phyloP scores from a whole-genome alignment of 2,113 vertebrate genomes.

The Pardalotus punctatus region DNA sequence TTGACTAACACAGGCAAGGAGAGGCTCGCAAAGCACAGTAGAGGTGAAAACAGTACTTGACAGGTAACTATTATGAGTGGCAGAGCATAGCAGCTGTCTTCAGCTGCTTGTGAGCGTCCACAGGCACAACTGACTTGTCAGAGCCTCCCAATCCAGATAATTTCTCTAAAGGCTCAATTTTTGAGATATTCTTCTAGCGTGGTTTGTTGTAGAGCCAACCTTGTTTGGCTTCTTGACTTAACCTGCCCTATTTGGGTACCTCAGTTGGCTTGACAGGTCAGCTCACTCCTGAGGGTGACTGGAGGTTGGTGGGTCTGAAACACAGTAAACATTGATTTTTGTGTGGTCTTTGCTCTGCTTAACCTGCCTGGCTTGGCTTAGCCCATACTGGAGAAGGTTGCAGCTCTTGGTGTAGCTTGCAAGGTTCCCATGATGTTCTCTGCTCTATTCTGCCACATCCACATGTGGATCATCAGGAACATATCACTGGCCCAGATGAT shows the following conservation, averaged over 20 bases:
- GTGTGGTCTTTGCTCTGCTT: background rate
- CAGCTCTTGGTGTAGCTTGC: background rate
- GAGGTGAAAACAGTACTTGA: background rate
- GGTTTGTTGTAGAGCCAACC: background rate
- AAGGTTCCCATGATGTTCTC: background rate
- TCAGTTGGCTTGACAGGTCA: background rate
- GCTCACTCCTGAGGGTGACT: background rate
- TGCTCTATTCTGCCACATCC: background rate
- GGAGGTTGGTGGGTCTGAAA: background rate
- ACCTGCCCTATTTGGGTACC: rapidly evolving
- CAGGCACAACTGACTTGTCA: background rate
- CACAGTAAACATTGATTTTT: background rate
- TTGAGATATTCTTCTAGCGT: background rate
- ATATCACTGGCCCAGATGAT: background rate
- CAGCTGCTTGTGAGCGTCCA: background rate
- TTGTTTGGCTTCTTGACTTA: background rate
- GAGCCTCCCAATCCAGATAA: background rate
- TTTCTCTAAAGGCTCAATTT: background rate
- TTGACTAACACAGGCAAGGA: background rate
- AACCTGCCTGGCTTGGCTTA: background rate
- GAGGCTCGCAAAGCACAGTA: background rate
- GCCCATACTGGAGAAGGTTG: background rate
- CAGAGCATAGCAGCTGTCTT: background rate
- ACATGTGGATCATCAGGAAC: background rate
- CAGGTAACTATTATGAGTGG: background rate